phyloP scores from a whole-genome alignment of 2,113 vertebrate genomes.

The Vulpes vulpes region DNA sequence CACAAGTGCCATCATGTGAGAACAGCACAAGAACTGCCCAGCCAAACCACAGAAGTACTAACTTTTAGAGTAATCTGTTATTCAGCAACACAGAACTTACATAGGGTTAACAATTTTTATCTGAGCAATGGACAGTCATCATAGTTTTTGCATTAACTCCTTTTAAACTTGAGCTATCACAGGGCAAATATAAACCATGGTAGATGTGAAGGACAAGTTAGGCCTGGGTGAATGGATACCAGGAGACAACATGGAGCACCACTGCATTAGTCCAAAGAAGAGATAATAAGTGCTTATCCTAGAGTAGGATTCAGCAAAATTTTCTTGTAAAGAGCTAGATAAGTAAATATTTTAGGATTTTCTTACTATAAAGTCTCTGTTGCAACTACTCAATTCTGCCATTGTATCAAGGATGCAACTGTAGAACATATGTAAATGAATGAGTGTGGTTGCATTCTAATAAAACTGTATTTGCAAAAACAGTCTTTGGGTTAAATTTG shows the following conservation, averaged over 20 bases:
- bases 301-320: neutral
- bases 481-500: neutral
- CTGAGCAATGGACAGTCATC: neutral
- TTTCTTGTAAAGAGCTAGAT: neutral
- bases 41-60: neutral
- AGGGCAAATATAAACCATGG: neutral
- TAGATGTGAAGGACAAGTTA: neutral
- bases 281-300: neutral
- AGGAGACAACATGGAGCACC: neutral
- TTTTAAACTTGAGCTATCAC: neutral
- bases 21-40: neutral
- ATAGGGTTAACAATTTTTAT: neutral
- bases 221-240: neutral
- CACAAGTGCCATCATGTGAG: neutral
- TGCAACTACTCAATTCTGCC: neutral
- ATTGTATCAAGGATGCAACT: neutral
- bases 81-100: neutral
- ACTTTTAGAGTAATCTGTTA: neutral
- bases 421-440: neutral
- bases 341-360: neutral
- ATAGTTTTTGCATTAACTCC: neutral
- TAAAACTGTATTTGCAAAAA: neutral
- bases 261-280: neutral
- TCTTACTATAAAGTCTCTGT: neutral
- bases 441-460: neutral